Evolutionary conservation across 2,797 vertebrate genomes (phyloP), one percentile per base, ranked within the genome.

Genomic region (Acanthis flammea): DNA sequence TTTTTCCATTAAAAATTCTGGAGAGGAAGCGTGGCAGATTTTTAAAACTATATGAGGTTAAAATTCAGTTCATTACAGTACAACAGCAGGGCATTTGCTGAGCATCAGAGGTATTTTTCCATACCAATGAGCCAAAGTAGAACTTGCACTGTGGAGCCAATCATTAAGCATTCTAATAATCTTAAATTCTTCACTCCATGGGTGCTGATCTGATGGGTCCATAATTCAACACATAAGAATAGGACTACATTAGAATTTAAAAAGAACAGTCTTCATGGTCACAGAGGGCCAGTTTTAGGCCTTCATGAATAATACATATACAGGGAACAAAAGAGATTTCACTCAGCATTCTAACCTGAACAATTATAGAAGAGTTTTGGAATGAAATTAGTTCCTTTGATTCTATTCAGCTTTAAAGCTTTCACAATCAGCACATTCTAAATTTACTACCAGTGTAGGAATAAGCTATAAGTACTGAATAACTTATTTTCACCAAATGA

Each of bases 161-260:
- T 93, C 73, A 94, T 93, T 95, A 96, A 88, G 87, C 92, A 90
- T 94, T 94, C 76, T 94, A 95, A 96, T 96, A 37, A 90, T 85
- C 44, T 51, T 74, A 93, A 94, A 94, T 93, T 96, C 60, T 30
- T 89, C 75, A 61, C 55, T 95, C 61, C 74, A 48, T 87, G 92
- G 71, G 48, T 92, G 41, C 73, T 92, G 83, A 72, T 90, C 83
- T 90, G 75, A 74, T 82, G 85, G 61, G 68, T 95, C 65, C 92
- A 92, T 86, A 88, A 94, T 93, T 97, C 93, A 93, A 55, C 19
- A 63, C 23, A 47, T 84, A 78, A 92, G 74, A 92, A 55, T 21
- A 60, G 76, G 60, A 93, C 92, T 78, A 63, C 47, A 94, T 91
- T 94, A 92, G 91, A 94, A 91, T 81, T 90, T 91, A 51, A 61